phyloP scores from a whole-genome alignment of 35 echinoderm and acorn worm genomes.

The Chiridota heheva region DNA sequence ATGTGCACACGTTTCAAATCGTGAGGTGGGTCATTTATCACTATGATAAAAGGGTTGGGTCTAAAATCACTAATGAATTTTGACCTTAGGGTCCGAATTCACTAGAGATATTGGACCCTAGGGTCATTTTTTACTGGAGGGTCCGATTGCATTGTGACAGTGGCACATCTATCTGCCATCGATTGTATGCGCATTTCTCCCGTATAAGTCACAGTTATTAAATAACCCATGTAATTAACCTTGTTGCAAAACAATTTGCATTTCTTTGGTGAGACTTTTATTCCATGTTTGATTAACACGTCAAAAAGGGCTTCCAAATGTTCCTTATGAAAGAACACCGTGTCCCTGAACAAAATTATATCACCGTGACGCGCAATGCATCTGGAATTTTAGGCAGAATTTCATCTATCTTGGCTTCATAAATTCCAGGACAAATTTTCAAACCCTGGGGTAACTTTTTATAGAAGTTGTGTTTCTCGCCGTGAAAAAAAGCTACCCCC shows the following conservation, averaged over 20 bases:
- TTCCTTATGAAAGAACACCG: too few relatives aligned
- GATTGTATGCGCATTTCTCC: slow-evolving; percentile 34
- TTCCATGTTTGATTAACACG: slow-evolving; percentile 9
- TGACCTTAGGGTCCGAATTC: too few relatives aligned
- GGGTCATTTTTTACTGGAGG: too few relatives aligned
- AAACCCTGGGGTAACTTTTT: slow-evolving; percentile 36
- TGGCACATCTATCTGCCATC: neutral
- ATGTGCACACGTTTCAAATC: too few relatives aligned
- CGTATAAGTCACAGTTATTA: slow-evolving; percentile 11
- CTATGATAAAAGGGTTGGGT: too few relatives aligned
- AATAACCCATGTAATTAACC: slow-evolving; percentile 45
- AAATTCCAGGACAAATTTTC: slow-evolving; percentile 25
- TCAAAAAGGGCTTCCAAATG: slow-evolving; percentile 43
- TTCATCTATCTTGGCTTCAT: slow-evolving; percentile 38
- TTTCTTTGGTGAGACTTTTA: slow-evolving; percentile 45
- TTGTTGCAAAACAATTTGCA: slow-evolving; percentile 30
- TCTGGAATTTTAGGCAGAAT: slow-evolving; percentile 23
- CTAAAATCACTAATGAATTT: too few relatives aligned
- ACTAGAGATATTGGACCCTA: too few relatives aligned
- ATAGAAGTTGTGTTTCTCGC: slow-evolving; percentile 56
- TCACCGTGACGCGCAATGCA: slow-evolving; percentile 49
- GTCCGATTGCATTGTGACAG: too few relatives aligned
- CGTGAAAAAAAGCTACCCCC: slow-evolving; percentile 51
- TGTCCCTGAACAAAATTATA: slow-evolving; percentile 48
- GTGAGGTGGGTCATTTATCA: too few relatives aligned